Base-by-base conservation (phyloP, 2,113 vertebrate species). In the Hypocryptadius cinnamomeus region DNA sequence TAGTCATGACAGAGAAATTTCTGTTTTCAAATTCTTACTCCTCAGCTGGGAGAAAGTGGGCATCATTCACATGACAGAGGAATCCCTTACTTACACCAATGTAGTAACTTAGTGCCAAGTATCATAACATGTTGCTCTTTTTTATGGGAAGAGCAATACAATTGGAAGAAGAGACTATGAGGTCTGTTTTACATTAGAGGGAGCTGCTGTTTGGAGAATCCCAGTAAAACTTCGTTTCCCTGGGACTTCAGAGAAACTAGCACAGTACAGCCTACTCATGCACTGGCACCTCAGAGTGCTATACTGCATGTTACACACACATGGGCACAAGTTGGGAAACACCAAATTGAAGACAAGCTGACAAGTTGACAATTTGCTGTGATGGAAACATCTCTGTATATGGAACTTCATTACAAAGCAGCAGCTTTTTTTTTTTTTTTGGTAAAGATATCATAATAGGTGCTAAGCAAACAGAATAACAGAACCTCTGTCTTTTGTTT, bases 361-460 rank as follows among this genome's bases (percentile, higher is more conserved):
- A 59, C 30, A 77, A 65, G 28, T 0, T 20, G 35, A 18, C 22
- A 45, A 0, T 61, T 39, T 78, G 33, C n/a, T 60, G 13, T 30
- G 14, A 15, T 77, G 33, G 47, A 83, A 90, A 68, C 6, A 3
- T 54, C 33, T 60, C 31, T 0, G 0, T 60, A 3, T 19, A 5
- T 59, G 44, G 35, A 80, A 86, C n/a, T 33, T 9, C 6, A 21
- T 18, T 37, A 31, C 22, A 15, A 4, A 79, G 9, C 35, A 90
- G 35, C 19, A 63, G 35, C 3, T 3, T 4, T 17, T 21, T 61
- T 28, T 19, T 40, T 23, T 33, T 30, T 37, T 28, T 7, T 5
- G 3, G 37, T 48, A 27, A 79, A 47, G 39, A 30, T 15, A n/a
- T 33, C 15, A 5, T 30, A 70, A 25, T 19, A 80, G 3, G 1